Percentiles rank a stretch among this genome's conserved stretches.
phyloP scores from a whole-genome alignment of 2,797 vertebrate genomes.

The Microctenopoma lineatum region DNA sequence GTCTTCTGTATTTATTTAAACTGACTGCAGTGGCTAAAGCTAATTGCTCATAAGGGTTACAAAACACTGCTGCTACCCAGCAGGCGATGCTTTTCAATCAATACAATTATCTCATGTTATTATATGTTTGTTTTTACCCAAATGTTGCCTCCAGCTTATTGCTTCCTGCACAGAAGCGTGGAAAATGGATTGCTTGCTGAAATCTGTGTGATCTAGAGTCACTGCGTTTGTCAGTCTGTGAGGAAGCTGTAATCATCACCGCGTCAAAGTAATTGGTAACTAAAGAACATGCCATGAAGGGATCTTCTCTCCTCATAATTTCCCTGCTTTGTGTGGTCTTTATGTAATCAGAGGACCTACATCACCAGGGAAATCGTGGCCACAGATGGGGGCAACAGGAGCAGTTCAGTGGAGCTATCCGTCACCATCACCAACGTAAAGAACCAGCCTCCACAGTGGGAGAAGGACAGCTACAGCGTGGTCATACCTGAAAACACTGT shows the following conservation, averaged over 20 bases:
- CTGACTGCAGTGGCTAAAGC: constrained; percentile 22
- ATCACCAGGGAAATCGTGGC: constrained; percentile 87
- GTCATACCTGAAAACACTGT: constrained; percentile 87
- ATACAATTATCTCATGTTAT: constrained; percentile 17
- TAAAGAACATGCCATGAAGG: background rate
- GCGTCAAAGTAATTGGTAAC: background rate
- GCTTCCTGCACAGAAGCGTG: background rate
- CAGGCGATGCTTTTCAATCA: constrained; percentile 1
- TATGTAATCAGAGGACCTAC: constrained; percentile 81
- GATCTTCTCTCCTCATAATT: background rate
- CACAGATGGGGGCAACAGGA: constrained; percentile 88
- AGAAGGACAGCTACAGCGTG: constrained; percentile 86
- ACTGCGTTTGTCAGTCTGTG: constrained; percentile 7
- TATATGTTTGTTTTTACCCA: constrained; percentile 21
- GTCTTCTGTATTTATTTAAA: constrained; percentile 4
- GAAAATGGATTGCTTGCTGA: background rate
- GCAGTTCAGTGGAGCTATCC: constrained; percentile 85
- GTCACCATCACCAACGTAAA: constrained; percentile 88
- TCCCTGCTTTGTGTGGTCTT: background rate
- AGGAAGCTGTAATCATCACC: constrained; percentile 2
- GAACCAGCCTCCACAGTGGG: constrained; percentile 91
- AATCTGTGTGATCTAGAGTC: constrained; percentile 21
- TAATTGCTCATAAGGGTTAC: constrained; percentile 37
- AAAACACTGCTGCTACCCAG: constrained; percentile 14
- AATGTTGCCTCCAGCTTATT: background rate